Evolutionary conservation across 2,113 vertebrate species (phyloP), one percentile per base, ranked within the genome.

Genomic region (Glareola pratincola): DNA sequence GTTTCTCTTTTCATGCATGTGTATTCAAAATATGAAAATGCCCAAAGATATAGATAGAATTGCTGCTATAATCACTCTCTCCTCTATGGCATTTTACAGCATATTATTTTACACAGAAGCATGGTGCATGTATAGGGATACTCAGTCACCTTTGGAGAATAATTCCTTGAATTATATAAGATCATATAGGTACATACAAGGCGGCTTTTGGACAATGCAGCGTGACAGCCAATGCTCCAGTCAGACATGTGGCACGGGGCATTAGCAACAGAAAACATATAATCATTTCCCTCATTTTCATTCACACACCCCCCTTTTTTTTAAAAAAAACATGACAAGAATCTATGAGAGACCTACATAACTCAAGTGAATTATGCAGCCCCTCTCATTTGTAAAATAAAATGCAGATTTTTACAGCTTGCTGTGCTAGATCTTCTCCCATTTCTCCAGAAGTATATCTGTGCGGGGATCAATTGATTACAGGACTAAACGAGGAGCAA

Each of bases 351-450:
- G 94, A 95, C 85, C 93, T 95, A 82, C 16, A 57, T 90, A 97
- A 97, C 92, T 95, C 92, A 59, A 92, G 92, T 91, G 94, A 92
- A 95, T 94, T 88, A 92, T 66, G 84, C 97, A 96, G 95, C 96
- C 94, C 93, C 8, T 59, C 97, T 98, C 95, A 94, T 97, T 95
- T 97, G 92, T 95, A 95, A 96, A 97, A 95, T 94, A 96, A 96
- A 97, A 98, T 92, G 96, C 95, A 97, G 95, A 96, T 97, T 95
- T 94, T 75, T 39, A 83, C 89, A 77, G 69, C 96, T 96, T 77
- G 36, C 81, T 77, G 80, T 41, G 59, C 67, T 88, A 91, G 73
- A 86, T 87, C 85, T 84, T 88, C 89, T 96, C 79, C 91, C 60
- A 30, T 81, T 94, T 92, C 94, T 95, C 90, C 50, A 0, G 78